Evolutionary conservation across 1,140 invertebrate species (phyloP), one percentile per base, ranked within the genome.

Genomic region (Trissolcus basalis): DNA sequence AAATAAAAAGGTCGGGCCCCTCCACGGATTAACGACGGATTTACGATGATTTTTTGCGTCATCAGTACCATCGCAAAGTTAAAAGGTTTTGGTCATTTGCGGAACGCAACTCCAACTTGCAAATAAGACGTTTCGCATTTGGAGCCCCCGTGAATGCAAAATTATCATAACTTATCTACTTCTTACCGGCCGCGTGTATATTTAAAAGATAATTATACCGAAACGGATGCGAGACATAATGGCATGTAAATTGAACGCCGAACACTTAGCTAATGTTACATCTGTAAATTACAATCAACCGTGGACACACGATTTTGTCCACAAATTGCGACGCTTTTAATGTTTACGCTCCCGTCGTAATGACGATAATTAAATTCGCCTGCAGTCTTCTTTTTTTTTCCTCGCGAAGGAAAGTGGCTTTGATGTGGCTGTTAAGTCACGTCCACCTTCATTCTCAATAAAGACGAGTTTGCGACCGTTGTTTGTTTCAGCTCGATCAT

Each of bases 11-110:
- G n/a, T n/a, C n/a, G 60, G 35, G 44, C 19, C 19, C n/a, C 56
- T 50, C 36, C 48, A 16, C 65, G 70, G 70, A 78, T 78, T 73
- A 78, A 71, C 65, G 60, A 67, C 73, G 60, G 61, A 78, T 78
- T 78, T 78, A 78, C 41, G 70, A 44, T 41, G 54, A 63, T 71
- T 74, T 78, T 78, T 78, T 71, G 48, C 67, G 49, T 71, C 61
- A 74, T 74, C 61, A 65, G 59, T 50, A 65, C 75, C 53, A 48
- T 60, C 64, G 60, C 70, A 70, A 51, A 56, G 70, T 74, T 79
- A 79, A 79, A 79, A 79, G 71, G 71, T 79, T 79, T 75, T 64
- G 67, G 71, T 75, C 76, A 74, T 78, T 78, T 78, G 45, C 53
- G 50, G 16, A 35, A 73, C 60, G 60, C 39, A 44, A 63, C 54